Conservation (phyloP, 2,113 vertebrate species). For the Rhea pennata region DNA sequence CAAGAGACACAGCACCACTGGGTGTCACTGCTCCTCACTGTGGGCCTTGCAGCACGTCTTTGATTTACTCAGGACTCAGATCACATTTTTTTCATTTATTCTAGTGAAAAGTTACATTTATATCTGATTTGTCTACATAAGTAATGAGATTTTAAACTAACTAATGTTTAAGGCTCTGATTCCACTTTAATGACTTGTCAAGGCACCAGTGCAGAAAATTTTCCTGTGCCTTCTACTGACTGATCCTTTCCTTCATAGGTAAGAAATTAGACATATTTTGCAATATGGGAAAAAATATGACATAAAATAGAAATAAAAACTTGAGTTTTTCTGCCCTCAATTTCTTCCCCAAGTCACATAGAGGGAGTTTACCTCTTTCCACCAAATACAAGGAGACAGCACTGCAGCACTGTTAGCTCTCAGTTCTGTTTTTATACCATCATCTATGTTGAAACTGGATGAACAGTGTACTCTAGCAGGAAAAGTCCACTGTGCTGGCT, state of each 20-base stretch:
- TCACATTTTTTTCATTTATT: constrained; percentile 26
- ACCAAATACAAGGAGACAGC: not conserved
- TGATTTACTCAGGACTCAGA: not conserved
- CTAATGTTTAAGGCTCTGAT: not conserved
- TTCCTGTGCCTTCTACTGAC: not conserved
- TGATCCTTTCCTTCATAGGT: not conserved
- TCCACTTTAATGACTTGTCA: not conserved
- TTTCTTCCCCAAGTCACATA: not conserved
- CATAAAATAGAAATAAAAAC: not conserved
- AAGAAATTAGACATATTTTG: not conserved
- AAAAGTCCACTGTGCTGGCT: not conserved
- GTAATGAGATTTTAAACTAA: not conserved
- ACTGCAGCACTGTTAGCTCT: not conserved
- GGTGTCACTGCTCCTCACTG: constrained; percentile 65
- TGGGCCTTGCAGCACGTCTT: not conserved
- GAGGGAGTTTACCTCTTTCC: not conserved
- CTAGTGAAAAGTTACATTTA: not conserved
- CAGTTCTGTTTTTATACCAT: not conserved
- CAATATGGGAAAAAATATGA: not conserved
- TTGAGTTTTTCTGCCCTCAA: not conserved
- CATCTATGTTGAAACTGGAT: not conserved
- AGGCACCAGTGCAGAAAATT: not conserved
- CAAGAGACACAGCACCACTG: constrained; percentile 59
- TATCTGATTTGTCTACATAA: not conserved
- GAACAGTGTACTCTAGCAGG: not conserved